Base-by-base conservation (phyloP, 2,797 vertebrate species). In the Sus cebifrons region DNA sequence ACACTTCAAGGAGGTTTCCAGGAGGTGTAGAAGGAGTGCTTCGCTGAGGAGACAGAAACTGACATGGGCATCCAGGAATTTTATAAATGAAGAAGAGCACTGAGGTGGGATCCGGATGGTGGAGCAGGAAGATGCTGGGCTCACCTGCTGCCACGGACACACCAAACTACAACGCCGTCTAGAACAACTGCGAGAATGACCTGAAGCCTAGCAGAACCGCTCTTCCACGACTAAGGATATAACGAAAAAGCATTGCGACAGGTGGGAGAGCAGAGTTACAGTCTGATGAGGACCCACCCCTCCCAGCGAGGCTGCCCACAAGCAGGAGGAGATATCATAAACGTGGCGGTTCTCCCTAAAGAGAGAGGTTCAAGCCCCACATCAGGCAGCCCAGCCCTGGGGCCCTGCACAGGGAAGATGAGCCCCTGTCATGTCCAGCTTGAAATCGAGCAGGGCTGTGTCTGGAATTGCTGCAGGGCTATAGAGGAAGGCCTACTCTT, bases 251-350 rank as follows among this genome's bases (percentile, higher is more conserved):
- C 75, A 9, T 13, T 15, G 77, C 58, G 75, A 36, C 54, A 78
- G 62, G 62, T 27, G 12, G 20, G 7, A 58, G n/a, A 3, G 77
- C 54, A 58, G 54, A 23, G 77, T 58, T 10, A 20, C 36, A n/a
- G 77, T 58, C 77, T 79, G 4, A 79, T n/a, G 20, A 79, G 20
- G 62, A 25, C 20, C 54, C 2, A 1, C n/a, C 23, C 7, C 0
- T 49, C 54, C 20, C 2, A 0, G 21, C 20, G 12, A 10, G 77
- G 56, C 54, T 79, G 9, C n/a, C 54, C 54, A 25, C n/a, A 25
- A 0, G 13, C 0, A 0, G 77, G n/a, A 16, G 6, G 7, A 12
- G 6, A 14, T 27, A 29, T 32, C 20, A 36, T 20, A 21, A 16
- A 36, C 0, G 1, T 0, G 13, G 77, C 32, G 21, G n/a, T 36